These are phyloP conservation scores for Lycodopsis pacificus DNA, from an alignment of 2,797 vertebrate genomes.

Conservation along the genomic window DNA sequence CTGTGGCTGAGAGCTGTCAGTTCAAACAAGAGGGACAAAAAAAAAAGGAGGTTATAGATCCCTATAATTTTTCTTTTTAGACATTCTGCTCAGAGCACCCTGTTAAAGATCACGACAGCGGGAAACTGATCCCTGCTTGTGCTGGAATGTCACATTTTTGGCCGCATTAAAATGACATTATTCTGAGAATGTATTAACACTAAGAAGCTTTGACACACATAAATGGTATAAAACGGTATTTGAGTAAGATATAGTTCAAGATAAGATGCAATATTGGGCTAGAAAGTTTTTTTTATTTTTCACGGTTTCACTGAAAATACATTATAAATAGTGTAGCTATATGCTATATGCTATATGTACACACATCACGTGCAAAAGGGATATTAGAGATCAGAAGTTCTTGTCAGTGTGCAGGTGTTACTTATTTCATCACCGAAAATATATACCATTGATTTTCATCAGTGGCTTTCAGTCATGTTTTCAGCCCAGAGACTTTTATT, in stretches of 20 bases:
- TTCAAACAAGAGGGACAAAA: constrained; percentile 65
- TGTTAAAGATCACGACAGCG: constrained; percentile 45
- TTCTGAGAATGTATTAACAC: constrained; percentile 5
- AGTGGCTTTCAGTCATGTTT: background rate
- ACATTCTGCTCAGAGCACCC: constrained; percentile 48
- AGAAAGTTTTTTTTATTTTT: background rate
- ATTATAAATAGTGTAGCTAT: background rate
- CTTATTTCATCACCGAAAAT: background rate
- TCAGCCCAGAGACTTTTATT: background rate
- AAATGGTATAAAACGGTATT: background rate
- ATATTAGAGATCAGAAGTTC: background rate
- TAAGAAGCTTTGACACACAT: constrained; percentile 15
- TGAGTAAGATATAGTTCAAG: background rate
- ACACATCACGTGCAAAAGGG: background rate
- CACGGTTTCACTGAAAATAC: constrained; percentile 1
- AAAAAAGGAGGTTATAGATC: constrained; percentile 48
- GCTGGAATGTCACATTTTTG: constrained; percentile 5
- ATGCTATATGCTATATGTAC: background rate
- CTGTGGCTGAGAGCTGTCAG: constrained; percentile 57
- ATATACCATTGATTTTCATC: background rate
- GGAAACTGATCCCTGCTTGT: constrained; percentile 9
- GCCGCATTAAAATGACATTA: constrained; percentile 18
- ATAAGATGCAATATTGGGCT: background rate
- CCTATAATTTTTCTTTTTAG: constrained; percentile 48
- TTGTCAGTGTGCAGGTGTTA: background rate